Conservation (phyloP, 1,140 invertebrate species). For the Drosophila watanabei region DNA sequence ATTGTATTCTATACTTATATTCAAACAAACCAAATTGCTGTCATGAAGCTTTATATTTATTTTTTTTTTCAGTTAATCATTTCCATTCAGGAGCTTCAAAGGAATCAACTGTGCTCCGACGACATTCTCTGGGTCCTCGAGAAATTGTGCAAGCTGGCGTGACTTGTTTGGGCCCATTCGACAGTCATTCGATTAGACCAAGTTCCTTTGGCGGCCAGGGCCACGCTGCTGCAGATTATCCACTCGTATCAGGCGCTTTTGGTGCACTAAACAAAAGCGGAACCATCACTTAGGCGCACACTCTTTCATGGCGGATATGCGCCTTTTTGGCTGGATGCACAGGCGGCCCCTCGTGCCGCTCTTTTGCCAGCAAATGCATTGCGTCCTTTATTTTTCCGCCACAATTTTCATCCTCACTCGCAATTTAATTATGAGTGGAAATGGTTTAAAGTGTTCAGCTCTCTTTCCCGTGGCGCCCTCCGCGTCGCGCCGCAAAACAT, state of each 20-base stretch:
- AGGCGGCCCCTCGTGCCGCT: conserved; percentile 3
- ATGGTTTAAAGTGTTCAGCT: conserved; percentile 34
- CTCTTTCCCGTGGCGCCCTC: no score
- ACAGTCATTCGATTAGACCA: conserved; percentile 42
- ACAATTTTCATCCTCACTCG: conserved; percentile 42
- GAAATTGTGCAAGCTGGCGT: conserved; percentile 19
- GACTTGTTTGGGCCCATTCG: conserved; percentile 47
- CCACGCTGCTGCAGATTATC: conserved; percentile 24
- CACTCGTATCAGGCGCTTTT: conserved; percentile 13
- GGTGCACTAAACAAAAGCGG: conserved; percentile 28
- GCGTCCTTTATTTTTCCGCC: conserved; percentile 20
- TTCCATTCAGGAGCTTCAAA: conserved; percentile 33
- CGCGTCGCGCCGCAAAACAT: neutral
- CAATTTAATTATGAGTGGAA: conserved; percentile 63
- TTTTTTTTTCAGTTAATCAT: neutral
- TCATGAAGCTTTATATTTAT: neutral
- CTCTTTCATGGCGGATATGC: conserved; percentile 29
- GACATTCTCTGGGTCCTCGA: neutral
- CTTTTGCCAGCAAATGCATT: conserved; percentile 23
- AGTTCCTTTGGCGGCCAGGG: conserved; percentile 20
- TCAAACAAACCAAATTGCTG: conserved; percentile 8
- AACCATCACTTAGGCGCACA: conserved; percentile 41
- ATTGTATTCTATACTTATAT: neutral
- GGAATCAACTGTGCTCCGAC: neutral
- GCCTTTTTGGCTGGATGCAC: conserved; percentile 29